Evolutionary conservation across 2,113 vertebrate genomes (phyloP).

Genomic region (Rhizomys pruinosus): DNA sequence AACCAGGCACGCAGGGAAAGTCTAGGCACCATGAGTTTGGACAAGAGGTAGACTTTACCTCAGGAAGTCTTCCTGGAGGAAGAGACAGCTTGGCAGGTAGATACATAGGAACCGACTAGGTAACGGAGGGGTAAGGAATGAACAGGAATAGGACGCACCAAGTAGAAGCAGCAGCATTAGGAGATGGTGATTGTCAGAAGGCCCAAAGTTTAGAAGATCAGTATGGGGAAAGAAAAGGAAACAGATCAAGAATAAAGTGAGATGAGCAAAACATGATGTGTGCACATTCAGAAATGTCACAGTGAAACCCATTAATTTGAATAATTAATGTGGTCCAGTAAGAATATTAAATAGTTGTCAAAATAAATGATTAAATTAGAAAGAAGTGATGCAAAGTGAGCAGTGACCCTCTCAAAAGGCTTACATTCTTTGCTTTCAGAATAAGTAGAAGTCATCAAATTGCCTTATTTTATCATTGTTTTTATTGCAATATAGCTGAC

Average conservation of each 20-base stretch:
- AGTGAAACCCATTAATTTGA: no score
- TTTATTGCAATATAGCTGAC: neutral
- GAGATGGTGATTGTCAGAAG: neutral
- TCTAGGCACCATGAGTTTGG: neutral
- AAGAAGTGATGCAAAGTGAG: no score
- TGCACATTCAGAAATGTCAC: neutral
- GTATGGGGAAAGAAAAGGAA: neutral
- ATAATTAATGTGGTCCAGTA: neutral
- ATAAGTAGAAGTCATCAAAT: neutral
- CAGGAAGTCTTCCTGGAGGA: neutral
- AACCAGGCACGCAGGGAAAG: no score
- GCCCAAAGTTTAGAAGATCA: neutral
- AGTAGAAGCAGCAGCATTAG: neutral
- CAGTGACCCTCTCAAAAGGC: neutral
- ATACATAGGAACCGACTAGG: neutral
- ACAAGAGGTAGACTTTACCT: neutral
- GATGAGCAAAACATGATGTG: neutral
- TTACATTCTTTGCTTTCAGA: neutral
- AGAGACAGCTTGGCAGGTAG: neutral
- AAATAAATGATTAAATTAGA: neutral
- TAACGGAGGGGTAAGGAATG: neutral
- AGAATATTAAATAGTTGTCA: neutral
- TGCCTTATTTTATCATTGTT: neutral
- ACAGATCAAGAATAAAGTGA: neutral
- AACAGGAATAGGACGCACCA: neutral